Conservation (phyloP, 2,888 invertebrate species). For the Drosophila cracens region DNA sequence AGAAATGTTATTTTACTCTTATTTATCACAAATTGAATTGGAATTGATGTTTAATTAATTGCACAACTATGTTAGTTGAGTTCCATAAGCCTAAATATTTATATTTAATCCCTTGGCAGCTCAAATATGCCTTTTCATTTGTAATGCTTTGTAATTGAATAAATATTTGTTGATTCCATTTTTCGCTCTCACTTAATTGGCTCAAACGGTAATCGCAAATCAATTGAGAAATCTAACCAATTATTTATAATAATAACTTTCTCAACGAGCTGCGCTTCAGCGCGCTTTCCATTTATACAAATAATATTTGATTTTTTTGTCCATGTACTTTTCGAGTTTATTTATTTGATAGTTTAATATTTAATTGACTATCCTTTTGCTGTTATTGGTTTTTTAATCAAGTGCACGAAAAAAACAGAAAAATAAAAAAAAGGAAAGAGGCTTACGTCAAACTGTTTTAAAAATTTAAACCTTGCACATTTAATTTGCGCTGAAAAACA, state of each 20-base stretch:
- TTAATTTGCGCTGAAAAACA: slow-evolving; percentile 58
- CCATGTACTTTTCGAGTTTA: not conserved
- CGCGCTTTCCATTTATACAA: slow-evolving; percentile 5
- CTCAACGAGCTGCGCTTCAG: slow-evolving; percentile 4
- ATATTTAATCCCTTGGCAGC: not conserved
- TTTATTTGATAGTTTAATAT: slow-evolving; percentile 38
- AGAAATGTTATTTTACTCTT: accelerated
- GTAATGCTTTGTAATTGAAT: not conserved
- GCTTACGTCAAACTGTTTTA: slow-evolving; percentile 56
- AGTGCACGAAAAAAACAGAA: slow-evolving; percentile 11
- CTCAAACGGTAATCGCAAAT: slow-evolving; percentile 29
- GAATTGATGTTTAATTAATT: not conserved
- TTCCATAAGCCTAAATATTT: not conserved
- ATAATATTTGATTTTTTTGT: not conserved
- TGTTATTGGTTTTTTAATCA: slow-evolving; percentile 48
- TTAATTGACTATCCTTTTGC: slow-evolving; percentile 41
- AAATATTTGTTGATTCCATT: not conserved
- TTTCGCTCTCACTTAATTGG: slow-evolving; percentile 31
- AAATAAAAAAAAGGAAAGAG: slow-evolving; percentile 33
- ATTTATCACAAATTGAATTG: not conserved
- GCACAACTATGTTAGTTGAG: not conserved
- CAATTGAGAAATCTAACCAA: slow-evolving; percentile 18
- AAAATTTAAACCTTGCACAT: slow-evolving; percentile 67
- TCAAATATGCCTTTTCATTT: not conserved
- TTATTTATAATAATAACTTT: slow-evolving; percentile 31